These are phyloP conservation scores for Dendrolimus kikuchii DNA, from an alignment of 1,140 invertebrate genomes.

Conservation along the genomic window DNA sequence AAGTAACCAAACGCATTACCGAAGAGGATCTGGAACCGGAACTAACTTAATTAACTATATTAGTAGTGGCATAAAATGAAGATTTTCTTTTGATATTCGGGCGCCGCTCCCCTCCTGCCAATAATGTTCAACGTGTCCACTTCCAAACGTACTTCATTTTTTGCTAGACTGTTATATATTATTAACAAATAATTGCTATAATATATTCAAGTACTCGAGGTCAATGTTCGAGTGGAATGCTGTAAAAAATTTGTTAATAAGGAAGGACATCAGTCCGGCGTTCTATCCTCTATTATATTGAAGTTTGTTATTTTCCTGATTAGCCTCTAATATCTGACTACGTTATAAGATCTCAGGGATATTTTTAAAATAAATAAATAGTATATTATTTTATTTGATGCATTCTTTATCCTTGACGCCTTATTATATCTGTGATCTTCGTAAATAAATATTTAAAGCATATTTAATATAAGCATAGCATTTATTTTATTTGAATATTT, in stretches of 20 bases:
- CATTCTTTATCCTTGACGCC: too few species aligned
- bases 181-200: conserved; percentile 59
- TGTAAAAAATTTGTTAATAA: conserved; percentile 67
- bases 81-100: not conserved
- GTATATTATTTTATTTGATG: too few species aligned
- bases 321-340: conserved; percentile 42
- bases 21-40: conserved; percentile 61
- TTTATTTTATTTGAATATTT: too few species aligned
- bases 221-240: conserved; percentile 57
- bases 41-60: conserved; percentile 53
- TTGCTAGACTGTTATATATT: conserved; percentile 49
- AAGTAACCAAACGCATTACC: conserved; percentile 37
- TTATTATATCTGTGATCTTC: too few species aligned
- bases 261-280: conserved; percentile 50
- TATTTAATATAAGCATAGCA: too few species aligned
- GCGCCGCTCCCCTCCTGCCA: conserved; percentile 8
- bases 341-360: not conserved
- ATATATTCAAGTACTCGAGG: conserved; percentile 52
- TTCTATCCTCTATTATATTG: conserved; percentile 37
- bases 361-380: too few species aligned
- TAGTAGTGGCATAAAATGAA: not conserved
- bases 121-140: too few species aligned
- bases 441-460: too few species aligned
- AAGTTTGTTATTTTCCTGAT: conserved; percentile 36
- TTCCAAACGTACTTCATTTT: conserved; percentile 53